phyloP scores from a whole-genome alignment of 1,140 invertebrate genomes.

The Heliconius congener region DNA sequence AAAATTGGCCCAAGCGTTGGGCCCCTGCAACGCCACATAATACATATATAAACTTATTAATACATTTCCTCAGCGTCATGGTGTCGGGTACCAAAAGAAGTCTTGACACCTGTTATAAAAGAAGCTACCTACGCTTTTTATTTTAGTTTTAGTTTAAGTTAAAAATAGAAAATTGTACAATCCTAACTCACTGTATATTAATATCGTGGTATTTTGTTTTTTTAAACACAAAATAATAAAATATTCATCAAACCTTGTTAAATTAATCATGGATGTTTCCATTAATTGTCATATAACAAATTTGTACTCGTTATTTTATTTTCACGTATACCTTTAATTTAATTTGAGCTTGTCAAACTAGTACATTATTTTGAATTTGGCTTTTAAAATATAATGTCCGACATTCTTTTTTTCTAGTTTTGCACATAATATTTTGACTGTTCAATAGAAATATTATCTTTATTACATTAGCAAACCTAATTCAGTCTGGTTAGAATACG shows the following conservation, averaged over 20 bases:
- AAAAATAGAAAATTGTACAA: background rate
- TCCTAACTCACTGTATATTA: background rate
- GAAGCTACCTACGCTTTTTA: no score
- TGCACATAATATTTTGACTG: background rate
- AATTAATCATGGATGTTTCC: background rate
- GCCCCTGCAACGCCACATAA: no score
- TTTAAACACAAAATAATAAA: background rate
- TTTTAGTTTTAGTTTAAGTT: no score
- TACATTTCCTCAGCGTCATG: no score
- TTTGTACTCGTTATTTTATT: background rate
- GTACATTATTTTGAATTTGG: background rate
- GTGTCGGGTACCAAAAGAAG: no score
- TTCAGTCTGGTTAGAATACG: background rate
- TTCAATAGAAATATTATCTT: background rate
- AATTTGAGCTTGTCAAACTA: background rate
- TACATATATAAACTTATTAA: no score
- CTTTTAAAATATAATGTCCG: background rate
- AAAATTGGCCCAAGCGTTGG: no score
- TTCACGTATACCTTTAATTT: background rate
- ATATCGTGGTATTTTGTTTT: background rate
- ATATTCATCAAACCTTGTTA: background rate
- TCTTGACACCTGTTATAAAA: no score
- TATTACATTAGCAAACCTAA: slow-evolving; percentile 6
- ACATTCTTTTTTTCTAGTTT: background rate
- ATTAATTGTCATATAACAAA: slow-evolving; percentile 1